Conservation (phyloP, 2,888 invertebrate genomes). For the Axea sp. region DNA sequence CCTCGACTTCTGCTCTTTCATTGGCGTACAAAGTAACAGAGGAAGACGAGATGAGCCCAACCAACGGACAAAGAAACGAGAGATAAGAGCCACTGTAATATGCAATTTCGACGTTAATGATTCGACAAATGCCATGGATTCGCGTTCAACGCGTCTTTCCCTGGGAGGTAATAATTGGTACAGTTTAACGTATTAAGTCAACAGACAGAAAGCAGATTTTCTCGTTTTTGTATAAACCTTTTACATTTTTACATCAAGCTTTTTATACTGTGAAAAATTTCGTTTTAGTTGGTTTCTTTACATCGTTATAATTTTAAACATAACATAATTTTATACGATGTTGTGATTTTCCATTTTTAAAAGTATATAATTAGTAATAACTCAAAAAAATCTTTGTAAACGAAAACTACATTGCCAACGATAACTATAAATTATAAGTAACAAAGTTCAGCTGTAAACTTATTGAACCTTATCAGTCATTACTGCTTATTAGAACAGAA, state of each 20-base stretch:
- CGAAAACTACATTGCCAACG: too few species aligned
- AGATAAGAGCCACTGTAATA: slow-evolving; percentile 45
- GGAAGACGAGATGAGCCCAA: slow-evolving; percentile 25
- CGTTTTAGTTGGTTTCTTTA: too few species aligned
- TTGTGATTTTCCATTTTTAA: too few species aligned
- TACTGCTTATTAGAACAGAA: slow-evolving; percentile 15
- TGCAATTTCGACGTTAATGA: slow-evolving; percentile 56
- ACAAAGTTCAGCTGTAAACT: background rate
- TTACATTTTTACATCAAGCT: too few species aligned
- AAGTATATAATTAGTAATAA: too few species aligned
- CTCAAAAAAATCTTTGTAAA: too few species aligned
- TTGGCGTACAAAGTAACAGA: slow-evolving; percentile 48
- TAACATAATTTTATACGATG: too few species aligned
- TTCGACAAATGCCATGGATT: slow-evolving; percentile 42
- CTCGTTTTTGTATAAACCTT: background rate
- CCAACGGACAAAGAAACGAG: slow-evolving; percentile 39
- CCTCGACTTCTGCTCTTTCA: slow-evolving; percentile 60
- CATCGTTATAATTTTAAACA: too few species aligned
- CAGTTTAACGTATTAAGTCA: slow-evolving; percentile 45
- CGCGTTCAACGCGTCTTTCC: slow-evolving; percentile 28
- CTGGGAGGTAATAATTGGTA: slow-evolving; percentile 23
- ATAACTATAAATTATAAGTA: too few species aligned
- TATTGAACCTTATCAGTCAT: slow-evolving; percentile 9
- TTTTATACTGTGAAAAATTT: too few species aligned
- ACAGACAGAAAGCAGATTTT: too few species aligned